phyloP scores from a whole-genome alignment of 1,140 invertebrate species.

The Aphelinus atriplicis region DNA sequence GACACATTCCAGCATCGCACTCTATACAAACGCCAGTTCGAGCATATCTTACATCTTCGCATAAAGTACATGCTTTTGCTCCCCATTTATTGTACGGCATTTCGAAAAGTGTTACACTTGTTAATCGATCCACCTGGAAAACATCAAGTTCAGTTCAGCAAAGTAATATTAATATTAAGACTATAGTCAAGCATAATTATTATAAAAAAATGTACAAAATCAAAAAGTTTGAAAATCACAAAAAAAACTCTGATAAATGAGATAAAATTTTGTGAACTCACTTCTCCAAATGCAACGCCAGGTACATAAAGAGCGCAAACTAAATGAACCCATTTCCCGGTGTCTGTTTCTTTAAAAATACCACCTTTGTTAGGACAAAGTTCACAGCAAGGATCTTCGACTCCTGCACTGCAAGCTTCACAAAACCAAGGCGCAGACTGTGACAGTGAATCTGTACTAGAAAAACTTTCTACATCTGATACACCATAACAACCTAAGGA shows the following conservation, averaged over 20 bases:
- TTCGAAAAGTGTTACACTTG: slow-evolving; percentile 91
- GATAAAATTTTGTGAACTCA: slow-evolving; percentile 17
- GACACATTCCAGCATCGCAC: slow-evolving; percentile 98
- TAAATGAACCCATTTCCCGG: slow-evolving; percentile 96
- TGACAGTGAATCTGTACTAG: slow-evolving; percentile 88
- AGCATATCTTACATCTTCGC: slow-evolving; percentile 85
- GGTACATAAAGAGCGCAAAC: slow-evolving; percentile 96
- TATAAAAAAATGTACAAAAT: too few species aligned
- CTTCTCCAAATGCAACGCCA: slow-evolving; percentile 96
- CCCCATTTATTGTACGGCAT: slow-evolving; percentile 97
- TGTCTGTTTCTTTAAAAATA: slow-evolving; percentile 96
- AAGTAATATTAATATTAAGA: too few species aligned
- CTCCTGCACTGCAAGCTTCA: slow-evolving; percentile 94
- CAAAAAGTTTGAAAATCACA: too few species aligned
- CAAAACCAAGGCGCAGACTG: slow-evolving; percentile 98
- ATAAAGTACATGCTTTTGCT: slow-evolving; percentile 85
- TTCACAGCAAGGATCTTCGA: slow-evolving; percentile 86
- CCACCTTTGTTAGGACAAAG: slow-evolving; percentile 86
- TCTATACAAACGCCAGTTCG: slow-evolving; percentile 94
- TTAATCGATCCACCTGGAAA: slow-evolving; percentile 79
- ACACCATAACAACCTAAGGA: slow-evolving; percentile 90
- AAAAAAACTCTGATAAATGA: slow-evolving; percentile 20
- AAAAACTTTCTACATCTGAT: slow-evolving; percentile 89
- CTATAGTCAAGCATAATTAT: too few species aligned
- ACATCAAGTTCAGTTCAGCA: too few species aligned